These are phyloP conservation scores for Cecidostiba fungosa DNA, from an alignment of 2,888 invertebrate genomes.

Conservation along the genomic window DNA sequence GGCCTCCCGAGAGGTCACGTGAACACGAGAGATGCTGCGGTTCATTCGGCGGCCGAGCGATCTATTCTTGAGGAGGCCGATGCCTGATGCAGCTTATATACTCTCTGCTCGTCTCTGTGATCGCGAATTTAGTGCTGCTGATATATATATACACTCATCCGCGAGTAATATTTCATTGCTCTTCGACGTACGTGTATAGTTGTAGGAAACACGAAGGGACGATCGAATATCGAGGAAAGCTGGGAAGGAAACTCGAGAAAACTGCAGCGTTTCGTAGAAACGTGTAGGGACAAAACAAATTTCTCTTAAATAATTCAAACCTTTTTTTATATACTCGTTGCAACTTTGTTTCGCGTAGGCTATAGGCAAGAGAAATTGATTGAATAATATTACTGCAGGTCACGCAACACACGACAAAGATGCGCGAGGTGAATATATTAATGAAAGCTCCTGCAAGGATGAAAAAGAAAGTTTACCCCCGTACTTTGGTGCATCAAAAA, in stretches of 20 bases:
- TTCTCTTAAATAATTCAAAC: not conserved
- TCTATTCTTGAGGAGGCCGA: conserved; percentile 4
- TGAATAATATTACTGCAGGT: too few relatives aligned
- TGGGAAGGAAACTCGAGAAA: not conserved
- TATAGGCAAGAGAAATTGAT: not conserved
- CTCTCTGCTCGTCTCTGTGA: not conserved
- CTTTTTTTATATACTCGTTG: not conserved
- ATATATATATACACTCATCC: too few relatives aligned
- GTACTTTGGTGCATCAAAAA: conserved; percentile 1
- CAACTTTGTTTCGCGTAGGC: not conserved
- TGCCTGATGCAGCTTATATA: not conserved
- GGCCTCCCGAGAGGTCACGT: conserved; percentile 25
- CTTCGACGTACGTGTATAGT: too few relatives aligned
- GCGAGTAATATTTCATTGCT: too few relatives aligned
- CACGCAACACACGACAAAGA: too few relatives aligned
- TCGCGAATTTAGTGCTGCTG: not conserved
- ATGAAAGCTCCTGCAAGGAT: not conserved
- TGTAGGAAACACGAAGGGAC: too few relatives aligned
- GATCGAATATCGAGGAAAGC: not conserved
- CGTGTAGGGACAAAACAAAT: not conserved
- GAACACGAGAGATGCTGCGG: conserved; percentile 14
- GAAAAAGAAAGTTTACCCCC: not conserved
- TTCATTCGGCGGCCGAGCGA: conserved; percentile 13
- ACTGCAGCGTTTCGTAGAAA: not conserved
- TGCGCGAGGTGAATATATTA: not conserved